phyloP scores from a whole-genome alignment of 2,113 vertebrate genomes.

The Athene noctua region DNA sequence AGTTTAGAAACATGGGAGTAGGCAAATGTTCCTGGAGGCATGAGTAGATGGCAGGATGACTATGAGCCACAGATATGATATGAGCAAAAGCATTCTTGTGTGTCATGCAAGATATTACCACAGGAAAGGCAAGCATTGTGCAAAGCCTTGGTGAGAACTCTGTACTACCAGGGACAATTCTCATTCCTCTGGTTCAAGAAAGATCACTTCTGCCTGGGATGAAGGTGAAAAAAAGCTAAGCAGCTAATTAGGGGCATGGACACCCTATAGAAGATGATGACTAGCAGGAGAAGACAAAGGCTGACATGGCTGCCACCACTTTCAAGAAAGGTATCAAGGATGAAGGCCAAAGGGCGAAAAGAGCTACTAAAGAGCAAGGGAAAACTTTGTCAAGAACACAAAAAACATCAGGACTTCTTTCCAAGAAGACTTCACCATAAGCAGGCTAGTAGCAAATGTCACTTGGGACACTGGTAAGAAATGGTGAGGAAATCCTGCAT shows the following conservation, averaged over 20 bases:
- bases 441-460: not conserved
- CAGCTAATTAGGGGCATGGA: not conserved
- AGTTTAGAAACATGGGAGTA: not conserved
- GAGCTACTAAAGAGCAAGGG: too few species aligned
- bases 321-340: too few species aligned
- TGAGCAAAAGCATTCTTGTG: not conserved
- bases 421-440: accelerated
- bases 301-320: too few species aligned
- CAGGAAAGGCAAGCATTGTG: not conserved
- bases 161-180: too few species aligned
- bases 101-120: not conserved
- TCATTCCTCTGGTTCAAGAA: not conserved
- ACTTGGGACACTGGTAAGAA: not conserved
- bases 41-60: not conserved
- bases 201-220: not conserved
- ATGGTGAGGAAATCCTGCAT: not conserved
- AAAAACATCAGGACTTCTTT: too few species aligned
- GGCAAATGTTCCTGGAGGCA: not conserved
- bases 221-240: not conserved
- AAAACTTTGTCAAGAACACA: too few species aligned
- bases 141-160: not conserved
- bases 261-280: not conserved
- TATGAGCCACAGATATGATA: not conserved
- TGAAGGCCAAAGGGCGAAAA: not conserved
- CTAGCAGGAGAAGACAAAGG: too few species aligned